phyloP scores from a whole-genome alignment of 1,140 invertebrate species.

The Drosophila arizonae region DNA sequence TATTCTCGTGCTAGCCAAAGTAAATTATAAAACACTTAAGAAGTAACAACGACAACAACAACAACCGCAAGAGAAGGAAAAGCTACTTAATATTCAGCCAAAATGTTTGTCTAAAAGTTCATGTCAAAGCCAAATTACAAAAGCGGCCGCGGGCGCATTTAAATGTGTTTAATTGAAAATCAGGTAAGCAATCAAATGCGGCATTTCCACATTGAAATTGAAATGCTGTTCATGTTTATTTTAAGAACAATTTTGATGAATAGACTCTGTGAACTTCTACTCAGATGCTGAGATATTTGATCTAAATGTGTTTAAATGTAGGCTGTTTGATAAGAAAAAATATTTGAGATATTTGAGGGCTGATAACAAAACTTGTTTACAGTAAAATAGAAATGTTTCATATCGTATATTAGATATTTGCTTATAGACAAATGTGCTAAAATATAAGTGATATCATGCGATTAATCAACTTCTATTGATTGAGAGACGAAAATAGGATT shows the following conservation, averaged over 20 bases:
- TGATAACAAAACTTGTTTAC: too few relatives aligned
- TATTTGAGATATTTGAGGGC: too few relatives aligned
- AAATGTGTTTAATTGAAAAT: slow-evolving; percentile 26
- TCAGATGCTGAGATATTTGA: too few relatives aligned
- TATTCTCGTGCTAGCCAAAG: slow-evolving; percentile 49
- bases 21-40: slow-evolving; percentile 61
- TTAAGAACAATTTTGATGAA: not conserved
- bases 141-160: slow-evolving; percentile 1
- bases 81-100: slow-evolving; percentile 32
- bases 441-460: too few relatives aligned
- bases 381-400: not conserved
- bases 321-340: too few relatives aligned
- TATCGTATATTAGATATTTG: not conserved
- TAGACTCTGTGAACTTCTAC: not conserved
- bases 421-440: too few relatives aligned
- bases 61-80: not conserved
- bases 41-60: slow-evolving; percentile 1
- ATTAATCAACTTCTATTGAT: too few relatives aligned
- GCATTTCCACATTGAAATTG: not conserved
- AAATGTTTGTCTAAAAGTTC: slow-evolving; percentile 47
- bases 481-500: too few relatives aligned
- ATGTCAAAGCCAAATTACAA: slow-evolving; percentile 36
- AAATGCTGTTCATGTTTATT: slow-evolving; percentile 4
- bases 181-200: slow-evolving; percentile 24
- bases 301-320: too few relatives aligned